Conservation (phyloP, 2,797 vertebrate species). For the Galagoides demidoff region DNA sequence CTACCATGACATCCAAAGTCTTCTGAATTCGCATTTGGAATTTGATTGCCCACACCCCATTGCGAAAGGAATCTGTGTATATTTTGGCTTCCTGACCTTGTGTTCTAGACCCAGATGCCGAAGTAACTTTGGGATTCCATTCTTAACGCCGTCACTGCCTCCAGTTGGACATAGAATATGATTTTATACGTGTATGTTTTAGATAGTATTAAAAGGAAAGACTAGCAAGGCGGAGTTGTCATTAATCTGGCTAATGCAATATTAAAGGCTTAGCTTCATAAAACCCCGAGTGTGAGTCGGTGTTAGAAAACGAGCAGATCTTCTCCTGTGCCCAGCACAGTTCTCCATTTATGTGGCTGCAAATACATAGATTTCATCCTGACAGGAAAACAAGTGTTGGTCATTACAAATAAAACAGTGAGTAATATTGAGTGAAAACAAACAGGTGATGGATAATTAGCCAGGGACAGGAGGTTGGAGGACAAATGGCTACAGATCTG, state of each 20-base stretch:
- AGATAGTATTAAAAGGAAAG: neutral
- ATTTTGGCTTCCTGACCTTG: neutral
- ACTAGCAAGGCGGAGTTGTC: neutral
- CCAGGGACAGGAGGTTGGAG: neutral
- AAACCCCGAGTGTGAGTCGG: neutral
- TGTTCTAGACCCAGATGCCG: neutral
- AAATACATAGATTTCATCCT: neutral
- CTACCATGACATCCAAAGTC: neutral
- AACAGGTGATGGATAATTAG: neutral
- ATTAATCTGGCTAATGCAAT: neutral
- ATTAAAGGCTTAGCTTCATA: neutral
- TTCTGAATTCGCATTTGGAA: neutral
- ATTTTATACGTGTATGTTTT: neutral
- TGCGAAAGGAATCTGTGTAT: neutral
- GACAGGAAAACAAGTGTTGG: neutral
- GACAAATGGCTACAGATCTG: neutral
- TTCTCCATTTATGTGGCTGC: neutral
- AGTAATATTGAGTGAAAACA: neutral
- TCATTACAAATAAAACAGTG: neutral
- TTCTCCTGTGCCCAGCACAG: neutral
- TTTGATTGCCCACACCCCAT: neutral
- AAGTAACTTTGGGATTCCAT: neutral
- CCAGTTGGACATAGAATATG: neutral
- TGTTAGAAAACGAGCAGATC: neutral
- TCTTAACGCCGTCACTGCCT: neutral